Conservation (phyloP, 1,140 invertebrate genomes). For the Aphaenogaster rudis region DNA sequence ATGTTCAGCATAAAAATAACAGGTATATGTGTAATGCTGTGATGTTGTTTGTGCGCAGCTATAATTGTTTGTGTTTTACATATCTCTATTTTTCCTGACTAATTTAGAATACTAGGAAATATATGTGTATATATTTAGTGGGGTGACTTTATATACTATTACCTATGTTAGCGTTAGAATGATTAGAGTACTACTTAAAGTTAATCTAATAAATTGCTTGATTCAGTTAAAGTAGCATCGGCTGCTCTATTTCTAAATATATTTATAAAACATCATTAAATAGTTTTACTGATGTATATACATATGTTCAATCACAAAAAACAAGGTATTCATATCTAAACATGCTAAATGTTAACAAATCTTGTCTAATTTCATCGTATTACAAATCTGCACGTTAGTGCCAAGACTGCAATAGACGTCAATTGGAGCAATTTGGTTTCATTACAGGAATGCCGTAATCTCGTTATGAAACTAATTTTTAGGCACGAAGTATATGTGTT, state of each 20-base stretch:
- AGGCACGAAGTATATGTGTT: conserved; percentile 47
- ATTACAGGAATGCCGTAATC: conserved; percentile 63
- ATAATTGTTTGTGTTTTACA: conserved; percentile 42
- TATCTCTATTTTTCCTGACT: conserved; percentile 48
- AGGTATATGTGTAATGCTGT: conserved; percentile 20
- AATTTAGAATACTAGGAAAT: conserved; percentile 1
- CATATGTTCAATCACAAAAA: neutral
- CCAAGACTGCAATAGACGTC: conserved; percentile 42
- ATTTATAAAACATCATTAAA: conserved; percentile 14
- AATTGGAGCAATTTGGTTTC: conserved; percentile 74
- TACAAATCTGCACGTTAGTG: conserved; percentile 36
- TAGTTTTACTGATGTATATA: neutral
- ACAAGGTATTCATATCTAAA: neutral
- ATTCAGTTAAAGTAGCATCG: neutral
- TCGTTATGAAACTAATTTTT: conserved; percentile 40
- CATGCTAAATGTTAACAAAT: conserved; percentile 1
- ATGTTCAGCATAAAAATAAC: neutral
- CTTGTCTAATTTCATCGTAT: conserved; percentile 20
- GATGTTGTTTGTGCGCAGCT: conserved; percentile 37
- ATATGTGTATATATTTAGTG: conserved; percentile 7
- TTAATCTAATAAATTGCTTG: conserved; percentile 1
- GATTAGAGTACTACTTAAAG: neutral
- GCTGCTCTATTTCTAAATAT: neutral
- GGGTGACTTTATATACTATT: neutral
- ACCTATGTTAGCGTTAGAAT: neutral